These are phyloP conservation scores for Euclidia mi DNA, from an alignment of 2,888 invertebrate species.

Conservation along the genomic window DNA sequence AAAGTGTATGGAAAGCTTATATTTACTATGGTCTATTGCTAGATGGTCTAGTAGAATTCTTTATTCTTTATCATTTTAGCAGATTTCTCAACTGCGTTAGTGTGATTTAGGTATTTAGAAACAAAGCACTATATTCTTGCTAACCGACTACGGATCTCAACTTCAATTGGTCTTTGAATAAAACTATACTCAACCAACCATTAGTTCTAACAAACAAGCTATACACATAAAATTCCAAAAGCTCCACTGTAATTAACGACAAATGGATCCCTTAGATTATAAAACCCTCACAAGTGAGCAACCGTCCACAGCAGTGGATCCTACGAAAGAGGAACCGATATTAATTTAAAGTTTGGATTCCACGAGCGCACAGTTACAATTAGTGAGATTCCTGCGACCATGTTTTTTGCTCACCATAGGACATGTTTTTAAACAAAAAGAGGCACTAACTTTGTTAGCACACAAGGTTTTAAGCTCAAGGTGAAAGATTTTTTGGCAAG, in stretches of 20 bases:
- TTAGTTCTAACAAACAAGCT: background rate
- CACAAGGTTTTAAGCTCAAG: slow-evolving; percentile 1
- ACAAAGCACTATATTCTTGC: too few species aligned
- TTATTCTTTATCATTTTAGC: too few species aligned
- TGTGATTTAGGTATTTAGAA: too few species aligned
- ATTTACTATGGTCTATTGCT: too few species aligned
- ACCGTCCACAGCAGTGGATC: slow-evolving; percentile 28
- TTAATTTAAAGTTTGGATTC: slow-evolving; percentile 55
- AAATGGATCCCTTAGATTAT: slow-evolving; percentile 10
- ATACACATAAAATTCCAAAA: background rate
- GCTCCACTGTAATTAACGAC: background rate
- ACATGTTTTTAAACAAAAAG: slow-evolving; percentile 29
- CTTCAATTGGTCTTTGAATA: too few species aligned
- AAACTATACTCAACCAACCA: background rate
- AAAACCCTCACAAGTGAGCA: slow-evolving; percentile 28
- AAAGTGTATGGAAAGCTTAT: too few species aligned
- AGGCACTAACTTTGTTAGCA: slow-evolving; percentile 13
- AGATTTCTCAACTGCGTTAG: too few species aligned
- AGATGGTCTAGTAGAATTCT: too few species aligned
- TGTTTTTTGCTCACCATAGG: slow-evolving; percentile 19
- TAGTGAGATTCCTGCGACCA: slow-evolving; percentile 35
- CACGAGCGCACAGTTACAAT: slow-evolving; percentile 50
- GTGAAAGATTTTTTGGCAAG: slow-evolving; percentile 4
- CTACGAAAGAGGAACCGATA: slow-evolving; percentile 52
- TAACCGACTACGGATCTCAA: too few species aligned